Evolutionary conservation across 1,140 invertebrate species (phyloP).

Genomic region (Heliconius melpomene): DNA sequence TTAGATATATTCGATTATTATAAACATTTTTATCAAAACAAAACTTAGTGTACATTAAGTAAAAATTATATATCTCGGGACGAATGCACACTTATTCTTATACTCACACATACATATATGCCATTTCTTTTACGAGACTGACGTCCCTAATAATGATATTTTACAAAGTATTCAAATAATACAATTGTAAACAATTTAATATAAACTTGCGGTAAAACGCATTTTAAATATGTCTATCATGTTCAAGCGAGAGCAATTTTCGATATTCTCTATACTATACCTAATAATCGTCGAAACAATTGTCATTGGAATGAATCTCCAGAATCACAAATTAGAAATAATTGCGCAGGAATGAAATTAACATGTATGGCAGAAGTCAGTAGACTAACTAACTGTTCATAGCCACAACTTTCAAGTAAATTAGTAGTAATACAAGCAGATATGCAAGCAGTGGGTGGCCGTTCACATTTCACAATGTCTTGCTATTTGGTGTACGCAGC

Average conservation of each 20-base stretch:
- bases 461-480: constrained; percentile 80
- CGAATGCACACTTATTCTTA: constrained; percentile 33
- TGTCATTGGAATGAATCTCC: constrained; percentile 73
- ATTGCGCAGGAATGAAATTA: constrained; percentile 67
- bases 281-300: constrained; percentile 77
- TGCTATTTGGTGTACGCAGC: constrained; percentile 57
- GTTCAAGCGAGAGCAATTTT: constrained; percentile 47
- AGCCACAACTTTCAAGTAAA: constrained; percentile 77
- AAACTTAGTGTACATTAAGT: neutral
- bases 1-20: neutral
- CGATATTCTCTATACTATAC: constrained; percentile 70
- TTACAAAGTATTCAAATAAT: constrained; percentile 13
- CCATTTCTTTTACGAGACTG: constrained; percentile 32
- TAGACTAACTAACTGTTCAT: constrained; percentile 75
- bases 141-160: constrained; percentile 20
- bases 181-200: constrained; percentile 6
- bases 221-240: constrained; percentile 22
- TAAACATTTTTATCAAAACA: constrained; percentile 5
- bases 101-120: constrained; percentile 43
- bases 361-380: constrained; percentile 75
- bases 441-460: constrained; percentile 75
- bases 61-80: neutral
- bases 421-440: constrained; percentile 64
- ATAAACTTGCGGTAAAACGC: constrained; percentile 10
- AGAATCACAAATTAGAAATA: constrained; percentile 67